Conservation (phyloP, 2,797 vertebrate genomes). For the Phrynocephalus vlangalii region DNA sequence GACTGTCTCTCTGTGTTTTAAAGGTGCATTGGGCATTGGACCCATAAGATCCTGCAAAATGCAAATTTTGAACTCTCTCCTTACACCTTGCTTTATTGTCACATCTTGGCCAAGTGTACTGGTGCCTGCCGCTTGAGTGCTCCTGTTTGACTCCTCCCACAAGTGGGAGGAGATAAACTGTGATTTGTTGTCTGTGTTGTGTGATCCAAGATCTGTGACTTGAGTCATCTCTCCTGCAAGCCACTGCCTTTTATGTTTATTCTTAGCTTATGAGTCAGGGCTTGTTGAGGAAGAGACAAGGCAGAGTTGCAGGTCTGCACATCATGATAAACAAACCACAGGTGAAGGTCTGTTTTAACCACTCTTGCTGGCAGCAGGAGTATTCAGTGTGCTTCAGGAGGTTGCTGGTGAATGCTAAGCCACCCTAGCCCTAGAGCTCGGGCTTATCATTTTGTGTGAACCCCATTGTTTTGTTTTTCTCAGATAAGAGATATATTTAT, state of each 20-base stretch:
- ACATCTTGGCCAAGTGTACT: slow-evolving; percentile 1
- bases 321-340: background rate
- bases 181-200: background rate
- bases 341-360: background rate
- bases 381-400: background rate
- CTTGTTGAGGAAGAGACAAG: background rate
- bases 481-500: slow-evolving; percentile 24
- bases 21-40: slow-evolving; percentile 41
- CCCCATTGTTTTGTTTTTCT: slow-evolving; percentile 18
- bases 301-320: background rate
- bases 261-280: background rate
- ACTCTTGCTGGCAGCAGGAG: background rate
- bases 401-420: background rate
- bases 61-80: slow-evolving; percentile 14
- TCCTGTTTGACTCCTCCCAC: background rate
- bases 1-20: background rate
- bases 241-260: background rate
- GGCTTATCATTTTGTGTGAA: background rate
- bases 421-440: background rate
- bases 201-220: background rate
- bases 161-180: background rate
- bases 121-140: background rate
- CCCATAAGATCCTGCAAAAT: slow-evolving; percentile 26
- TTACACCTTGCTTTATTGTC: slow-evolving; percentile 30
- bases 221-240: background rate